Conservation (phyloP, 2,797 vertebrate species). For the Gadopsis bispinosus region DNA sequence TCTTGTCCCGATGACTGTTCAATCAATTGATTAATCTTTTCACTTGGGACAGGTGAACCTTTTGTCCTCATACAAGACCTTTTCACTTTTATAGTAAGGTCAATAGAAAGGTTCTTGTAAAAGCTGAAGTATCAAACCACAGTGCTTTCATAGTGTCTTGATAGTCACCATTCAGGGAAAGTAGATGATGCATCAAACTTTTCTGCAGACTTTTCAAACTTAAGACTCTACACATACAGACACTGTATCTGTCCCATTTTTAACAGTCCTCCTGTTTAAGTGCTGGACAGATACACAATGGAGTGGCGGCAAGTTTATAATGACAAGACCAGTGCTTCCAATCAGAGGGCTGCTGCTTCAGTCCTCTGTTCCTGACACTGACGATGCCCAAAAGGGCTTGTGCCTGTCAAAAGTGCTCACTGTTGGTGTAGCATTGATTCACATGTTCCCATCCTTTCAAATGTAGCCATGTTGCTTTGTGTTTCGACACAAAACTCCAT, state of each 20-base stretch:
- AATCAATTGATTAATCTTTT: conserved; percentile 25
- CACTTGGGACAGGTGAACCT: conserved; percentile 6
- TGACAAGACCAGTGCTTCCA: conserved; percentile 26
- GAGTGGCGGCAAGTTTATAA: not conserved
- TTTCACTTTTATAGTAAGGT: conserved; percentile 33
- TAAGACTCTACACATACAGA: not conserved
- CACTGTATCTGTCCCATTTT: not conserved
- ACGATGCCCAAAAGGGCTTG: not conserved
- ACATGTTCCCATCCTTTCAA: conserved; percentile 12
- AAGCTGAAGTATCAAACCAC: conserved; percentile 3
- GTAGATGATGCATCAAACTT: conserved; percentile 30
- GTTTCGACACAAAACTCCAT: conserved; percentile 6
- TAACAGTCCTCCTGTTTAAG: conserved; percentile 7
- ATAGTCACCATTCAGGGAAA: conserved; percentile 6
- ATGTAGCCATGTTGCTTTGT: not conserved
- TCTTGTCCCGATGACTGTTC: not conserved
- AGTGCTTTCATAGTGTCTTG: conserved; percentile 4
- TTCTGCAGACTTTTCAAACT: conserved; percentile 37
- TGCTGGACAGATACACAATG: not conserved
- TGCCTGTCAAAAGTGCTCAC: conserved; percentile 7
- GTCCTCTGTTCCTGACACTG: not conserved
- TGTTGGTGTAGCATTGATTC: conserved; percentile 3
- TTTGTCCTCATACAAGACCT: conserved; percentile 16
- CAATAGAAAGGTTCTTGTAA: conserved; percentile 23
- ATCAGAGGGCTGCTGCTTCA: not conserved